Conservation (phyloP, 2,797 vertebrate genomes). For the Mus minutoides region DNA sequence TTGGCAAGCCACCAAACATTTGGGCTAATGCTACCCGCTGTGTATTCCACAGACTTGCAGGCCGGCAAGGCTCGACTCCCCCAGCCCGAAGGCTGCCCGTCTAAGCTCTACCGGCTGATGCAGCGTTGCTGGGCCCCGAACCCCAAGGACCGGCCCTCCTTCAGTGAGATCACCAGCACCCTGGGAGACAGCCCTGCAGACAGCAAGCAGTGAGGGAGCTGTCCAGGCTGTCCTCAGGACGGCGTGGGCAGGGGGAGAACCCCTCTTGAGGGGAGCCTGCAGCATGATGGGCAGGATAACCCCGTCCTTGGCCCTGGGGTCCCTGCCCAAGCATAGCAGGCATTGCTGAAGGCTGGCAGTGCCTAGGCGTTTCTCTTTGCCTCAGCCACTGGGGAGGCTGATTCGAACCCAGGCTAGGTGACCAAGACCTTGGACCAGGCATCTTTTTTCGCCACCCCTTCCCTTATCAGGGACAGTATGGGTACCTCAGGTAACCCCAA, state of each 20-base stretch:
- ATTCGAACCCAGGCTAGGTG: conserved; percentile 14
- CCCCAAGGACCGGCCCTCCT: conserved; percentile 97
- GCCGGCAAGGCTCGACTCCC: conserved; percentile 91
- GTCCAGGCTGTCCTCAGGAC: conserved; percentile 57
- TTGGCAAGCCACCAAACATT: neutral
- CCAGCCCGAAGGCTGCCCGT: conserved; percentile 93
- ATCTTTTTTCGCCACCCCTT: conserved; percentile 62
- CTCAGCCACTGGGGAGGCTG: conserved; percentile 25
- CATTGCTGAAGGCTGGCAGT: conserved; percentile 53
- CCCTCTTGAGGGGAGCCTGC: conserved; percentile 26
- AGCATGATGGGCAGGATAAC: conserved; percentile 56
- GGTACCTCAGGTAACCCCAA: conserved; percentile 77
- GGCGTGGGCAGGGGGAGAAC: conserved; percentile 60
- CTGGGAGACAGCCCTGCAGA: conserved; percentile 93
- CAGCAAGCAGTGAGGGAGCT: conserved; percentile 93
- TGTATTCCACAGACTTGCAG: conserved; percentile 91
- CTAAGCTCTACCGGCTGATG: conserved; percentile 95
- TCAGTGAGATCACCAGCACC: conserved; percentile 92
- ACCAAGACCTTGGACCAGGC: conserved; percentile 58
- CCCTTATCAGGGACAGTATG: conserved; percentile 70
- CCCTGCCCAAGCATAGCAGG: neutral
- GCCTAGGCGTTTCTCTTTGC: conserved; percentile 50
- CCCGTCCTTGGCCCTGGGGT: neutral
- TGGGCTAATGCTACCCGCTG: neutral
- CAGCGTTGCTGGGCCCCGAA: conserved; percentile 94